These are phyloP conservation scores for Chroicocephalus ridibundus DNA, from an alignment of 2,113 vertebrate species.

Conservation along the genomic window DNA sequence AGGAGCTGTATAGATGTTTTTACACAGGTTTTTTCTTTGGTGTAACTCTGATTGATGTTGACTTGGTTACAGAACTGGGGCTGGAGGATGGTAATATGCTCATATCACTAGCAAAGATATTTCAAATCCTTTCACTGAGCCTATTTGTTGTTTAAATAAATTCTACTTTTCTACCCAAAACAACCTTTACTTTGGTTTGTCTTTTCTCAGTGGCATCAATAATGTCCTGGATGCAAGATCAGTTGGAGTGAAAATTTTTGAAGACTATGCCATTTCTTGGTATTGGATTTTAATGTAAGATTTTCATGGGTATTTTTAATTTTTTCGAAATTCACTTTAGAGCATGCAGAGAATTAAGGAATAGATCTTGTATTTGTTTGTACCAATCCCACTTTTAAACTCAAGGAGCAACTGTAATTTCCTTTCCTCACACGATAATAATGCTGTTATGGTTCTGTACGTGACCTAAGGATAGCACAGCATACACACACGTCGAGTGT, in stretches of 20 bases:
- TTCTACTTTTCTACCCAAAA: not conserved
- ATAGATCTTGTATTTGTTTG: not conserved
- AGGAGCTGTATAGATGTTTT: not conserved
- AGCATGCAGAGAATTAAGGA: not conserved
- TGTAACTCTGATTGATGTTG: not conserved
- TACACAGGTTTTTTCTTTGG: not conserved
- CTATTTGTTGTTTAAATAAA: not conserved
- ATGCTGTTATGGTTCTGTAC: not conserved
- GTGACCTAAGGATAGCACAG: not conserved
- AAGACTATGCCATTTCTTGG: slow-evolving; percentile 94
- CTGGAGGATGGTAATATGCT: not conserved
- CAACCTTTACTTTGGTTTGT: not conserved
- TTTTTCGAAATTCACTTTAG: not conserved
- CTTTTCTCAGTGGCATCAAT: slow-evolving; percentile 78
- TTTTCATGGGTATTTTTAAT: not conserved
- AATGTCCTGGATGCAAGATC: slow-evolving; percentile 85
- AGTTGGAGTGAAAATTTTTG: slow-evolving; percentile 88
- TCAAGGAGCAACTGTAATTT: not conserved
- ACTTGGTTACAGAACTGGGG: not conserved
- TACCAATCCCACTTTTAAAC: not conserved
- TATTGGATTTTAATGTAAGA: slow-evolving; percentile 96
- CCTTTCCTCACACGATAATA: not conserved
- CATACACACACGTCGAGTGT: not conserved
- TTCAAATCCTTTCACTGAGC: not conserved
- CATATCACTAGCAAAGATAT: not conserved